phyloP scores from a whole-genome alignment of 2,888 invertebrate species.

The Arenicola marina region DNA sequence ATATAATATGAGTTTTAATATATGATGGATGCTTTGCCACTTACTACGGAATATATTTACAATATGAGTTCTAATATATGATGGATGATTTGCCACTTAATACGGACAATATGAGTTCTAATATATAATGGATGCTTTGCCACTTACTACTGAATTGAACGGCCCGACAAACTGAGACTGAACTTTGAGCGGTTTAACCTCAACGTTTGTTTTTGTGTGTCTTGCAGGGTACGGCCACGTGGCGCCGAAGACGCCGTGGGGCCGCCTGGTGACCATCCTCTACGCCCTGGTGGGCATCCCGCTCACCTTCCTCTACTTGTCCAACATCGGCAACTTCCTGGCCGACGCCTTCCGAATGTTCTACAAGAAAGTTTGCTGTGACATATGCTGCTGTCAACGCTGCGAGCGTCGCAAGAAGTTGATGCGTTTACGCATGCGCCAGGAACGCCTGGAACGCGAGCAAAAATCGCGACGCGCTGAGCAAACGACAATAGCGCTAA shows the following conservation, averaged over 20 bases:
- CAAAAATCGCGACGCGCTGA: no score
- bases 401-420: constrained; percentile 33
- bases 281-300: constrained; percentile 44
- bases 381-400: constrained; percentile 37
- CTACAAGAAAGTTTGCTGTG: constrained; percentile 40
- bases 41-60: no score
- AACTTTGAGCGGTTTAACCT: no score
- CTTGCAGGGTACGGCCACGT: constrained; percentile 43
- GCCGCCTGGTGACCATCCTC: constrained; percentile 39
- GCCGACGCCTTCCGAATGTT: constrained; percentile 41
- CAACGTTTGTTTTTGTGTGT: no score
- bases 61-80: no score
- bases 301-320: constrained; percentile 40
- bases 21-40: no score
- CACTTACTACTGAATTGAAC: no score
- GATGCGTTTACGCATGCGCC: constrained; percentile 23
- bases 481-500: constrained; percentile 14
- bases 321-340: constrained; percentile 44
- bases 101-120: no score
- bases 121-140: no score
- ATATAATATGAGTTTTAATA: no score
- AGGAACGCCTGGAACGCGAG: constrained; percentile 5
- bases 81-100: no score
- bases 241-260: constrained; percentile 39
- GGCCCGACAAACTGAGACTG: no score